These are phyloP conservation scores for Phoxinus phoxinus DNA, from an alignment of 2,113 vertebrate genomes.

Conservation along the genomic window DNA sequence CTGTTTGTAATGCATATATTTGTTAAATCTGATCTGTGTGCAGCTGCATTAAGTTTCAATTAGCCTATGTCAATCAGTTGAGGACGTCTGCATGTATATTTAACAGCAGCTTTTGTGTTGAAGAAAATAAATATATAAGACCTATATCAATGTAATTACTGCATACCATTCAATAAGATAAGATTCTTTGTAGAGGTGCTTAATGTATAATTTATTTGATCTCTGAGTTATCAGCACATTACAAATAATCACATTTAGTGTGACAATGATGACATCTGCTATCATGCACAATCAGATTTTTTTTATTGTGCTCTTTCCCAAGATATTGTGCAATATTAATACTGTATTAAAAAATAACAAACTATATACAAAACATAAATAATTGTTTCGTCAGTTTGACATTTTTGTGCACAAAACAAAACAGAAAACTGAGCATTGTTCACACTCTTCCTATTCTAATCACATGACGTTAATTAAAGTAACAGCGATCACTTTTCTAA, in stretches of 20 bases:
- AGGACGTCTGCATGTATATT: background rate
- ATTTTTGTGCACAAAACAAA: no score
- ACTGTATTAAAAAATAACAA: background rate
- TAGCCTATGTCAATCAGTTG: background rate
- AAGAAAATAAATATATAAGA: background rate
- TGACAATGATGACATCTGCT: background rate
- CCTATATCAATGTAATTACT: background rate
- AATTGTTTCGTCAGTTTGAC: no score
- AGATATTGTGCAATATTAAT: background rate
- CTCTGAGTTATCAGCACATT: background rate
- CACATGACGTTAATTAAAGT: background rate
- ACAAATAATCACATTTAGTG: background rate
- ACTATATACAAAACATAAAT: no score
- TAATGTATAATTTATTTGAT: slow-evolving; percentile 22
- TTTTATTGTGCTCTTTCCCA: background rate
- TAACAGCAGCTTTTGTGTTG: background rate
- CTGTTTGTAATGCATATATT: no score
- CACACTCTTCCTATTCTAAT: background rate
- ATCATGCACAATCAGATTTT: background rate
- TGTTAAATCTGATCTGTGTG: background rate
- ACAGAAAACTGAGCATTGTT: background rate
- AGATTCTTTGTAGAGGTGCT: background rate
- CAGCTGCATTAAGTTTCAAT: background rate
- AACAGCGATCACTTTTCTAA: background rate
- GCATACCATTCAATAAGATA: background rate